Evolutionary conservation across 2,888 invertebrate genomes (phyloP), one percentile per base, ranked within the genome.

Genomic region (Drosophila heteroneura): DNA sequence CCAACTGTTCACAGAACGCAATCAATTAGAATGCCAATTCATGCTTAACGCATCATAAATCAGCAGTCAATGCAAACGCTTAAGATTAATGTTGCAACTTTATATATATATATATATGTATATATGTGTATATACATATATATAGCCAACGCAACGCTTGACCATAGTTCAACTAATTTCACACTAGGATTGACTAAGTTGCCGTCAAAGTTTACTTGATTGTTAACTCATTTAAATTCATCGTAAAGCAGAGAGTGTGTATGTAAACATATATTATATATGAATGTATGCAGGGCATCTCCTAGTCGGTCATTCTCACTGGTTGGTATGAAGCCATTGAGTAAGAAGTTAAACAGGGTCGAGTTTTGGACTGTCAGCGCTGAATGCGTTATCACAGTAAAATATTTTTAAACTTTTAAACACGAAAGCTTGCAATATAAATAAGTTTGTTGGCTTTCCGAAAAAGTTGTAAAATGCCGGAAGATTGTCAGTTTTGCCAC

Each of bases 401-500:
- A 74, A 60, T 69, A 67, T 73, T 69, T 85, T 70, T 73, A 54
- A 73, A 57, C 70, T 65, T 64, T 67, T 71, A 66, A 67, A 59
- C 68, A 87, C 62, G 58, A 71, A 76, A 76, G 69, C 73, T 64
- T 67, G 66, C 75, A 73, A 71, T 73, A 72, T 53, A 58, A 70
- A 71, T 64, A 77, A 54, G 60, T 70, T 67, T 70, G 75, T 74
- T 73, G 79, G 70, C 73, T 72, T 83, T 70, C 64, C 74, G 82
- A 71, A 87, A 82, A 85, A 78, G 85, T 81, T 77, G 70, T 82
- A 84, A 89, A 87, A 84, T 90, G 78, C 88, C 85, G 85, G 82
- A 82, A 71, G 81, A 85, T 88, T 87, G 87, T 82, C 77, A 90
- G 76, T 79, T 82, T 91, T 89, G 88, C 81, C 85, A 85, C 80